A percentile compares a stretch with the other conserved stretches of the same genome.
Evolutionary conservation across 1,140 invertebrate species (phyloP).

Genomic region (Oreohelix idahoensis): DNA sequence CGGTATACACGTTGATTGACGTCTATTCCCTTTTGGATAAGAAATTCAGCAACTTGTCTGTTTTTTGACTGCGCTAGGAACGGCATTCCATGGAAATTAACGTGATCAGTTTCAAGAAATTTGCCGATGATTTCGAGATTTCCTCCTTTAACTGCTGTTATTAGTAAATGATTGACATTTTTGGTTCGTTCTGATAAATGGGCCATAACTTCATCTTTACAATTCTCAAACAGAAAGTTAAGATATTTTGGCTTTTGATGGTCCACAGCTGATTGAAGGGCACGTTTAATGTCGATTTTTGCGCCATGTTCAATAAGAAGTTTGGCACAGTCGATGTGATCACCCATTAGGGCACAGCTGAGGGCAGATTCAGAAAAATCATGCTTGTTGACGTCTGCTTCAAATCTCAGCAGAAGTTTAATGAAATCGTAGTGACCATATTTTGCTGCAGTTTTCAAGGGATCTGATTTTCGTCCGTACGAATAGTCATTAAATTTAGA

Average conservation of each 20-base stretch:
- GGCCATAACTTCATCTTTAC: not conserved
- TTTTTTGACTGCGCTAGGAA: not conserved
- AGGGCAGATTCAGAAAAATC: not conserved
- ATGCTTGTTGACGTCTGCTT: not conserved
- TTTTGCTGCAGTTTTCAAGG: not conserved
- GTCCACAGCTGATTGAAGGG: not conserved
- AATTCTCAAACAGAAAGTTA: not conserved
- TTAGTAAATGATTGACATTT: not conserved
- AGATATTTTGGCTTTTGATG: not conserved
- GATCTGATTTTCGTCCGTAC: not conserved
- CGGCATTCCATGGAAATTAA: too few relatives aligned
- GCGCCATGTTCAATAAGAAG: not conserved
- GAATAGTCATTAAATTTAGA: not conserved
- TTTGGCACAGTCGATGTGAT: not conserved
- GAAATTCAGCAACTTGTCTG: too few relatives aligned
- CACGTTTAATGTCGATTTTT: not conserved
- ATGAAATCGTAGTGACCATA: too few relatives aligned
- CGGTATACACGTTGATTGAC: not conserved
- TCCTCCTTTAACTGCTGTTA: not conserved
- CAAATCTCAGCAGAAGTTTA: not conserved
- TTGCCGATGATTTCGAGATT: not conserved
- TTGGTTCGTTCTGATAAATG: not conserved
- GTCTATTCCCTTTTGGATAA: not conserved
- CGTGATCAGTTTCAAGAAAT: too few relatives aligned
- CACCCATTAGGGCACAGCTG: not conserved